These are phyloP conservation scores for Lota lota DNA, from an alignment of 2,113 vertebrate genomes.

Conservation along the genomic window DNA sequence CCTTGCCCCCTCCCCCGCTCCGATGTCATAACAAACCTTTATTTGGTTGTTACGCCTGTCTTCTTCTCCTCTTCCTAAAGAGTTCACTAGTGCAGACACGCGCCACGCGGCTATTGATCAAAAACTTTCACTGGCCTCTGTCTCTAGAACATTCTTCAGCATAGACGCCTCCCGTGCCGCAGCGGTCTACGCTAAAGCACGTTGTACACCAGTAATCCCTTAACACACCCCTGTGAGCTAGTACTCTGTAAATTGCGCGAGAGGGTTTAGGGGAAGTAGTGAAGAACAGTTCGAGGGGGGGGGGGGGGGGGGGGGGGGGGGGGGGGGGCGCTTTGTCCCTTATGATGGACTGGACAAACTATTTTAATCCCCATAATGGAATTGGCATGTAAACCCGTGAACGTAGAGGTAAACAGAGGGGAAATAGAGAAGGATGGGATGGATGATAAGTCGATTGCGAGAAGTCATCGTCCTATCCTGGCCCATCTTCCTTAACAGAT, in stretches of 20 bases:
- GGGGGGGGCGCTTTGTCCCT: neutral
- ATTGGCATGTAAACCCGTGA: conserved; percentile 74
- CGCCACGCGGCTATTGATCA: neutral
- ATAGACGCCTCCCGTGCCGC: neutral
- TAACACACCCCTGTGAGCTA: neutral
- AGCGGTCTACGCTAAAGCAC: neutral
- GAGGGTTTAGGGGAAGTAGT: neutral
- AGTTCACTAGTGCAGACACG: neutral
- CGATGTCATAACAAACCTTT: neutral
- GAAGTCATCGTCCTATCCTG: conserved; percentile 27
- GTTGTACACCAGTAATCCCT: neutral
- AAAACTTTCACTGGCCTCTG: neutral
- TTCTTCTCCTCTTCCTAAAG: neutral
- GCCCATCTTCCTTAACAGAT: conserved; percentile 35
- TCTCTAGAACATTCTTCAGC: neutral
- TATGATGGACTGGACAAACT: conserved; percentile 69
- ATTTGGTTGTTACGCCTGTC: neutral
- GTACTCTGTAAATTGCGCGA: neutral
- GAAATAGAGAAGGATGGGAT: conserved; percentile 64
- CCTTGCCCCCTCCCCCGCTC: too few relatives aligned
- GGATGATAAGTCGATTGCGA: conserved; percentile 54
- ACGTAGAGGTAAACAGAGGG: conserved; percentile 66
- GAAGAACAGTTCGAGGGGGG: neutral
- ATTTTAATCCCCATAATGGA: conserved; percentile 79
- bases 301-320: neutral